These are phyloP conservation scores for Platycercus adscitus DNA, from an alignment of 2,113 vertebrate genomes.

Conservation along the genomic window DNA sequence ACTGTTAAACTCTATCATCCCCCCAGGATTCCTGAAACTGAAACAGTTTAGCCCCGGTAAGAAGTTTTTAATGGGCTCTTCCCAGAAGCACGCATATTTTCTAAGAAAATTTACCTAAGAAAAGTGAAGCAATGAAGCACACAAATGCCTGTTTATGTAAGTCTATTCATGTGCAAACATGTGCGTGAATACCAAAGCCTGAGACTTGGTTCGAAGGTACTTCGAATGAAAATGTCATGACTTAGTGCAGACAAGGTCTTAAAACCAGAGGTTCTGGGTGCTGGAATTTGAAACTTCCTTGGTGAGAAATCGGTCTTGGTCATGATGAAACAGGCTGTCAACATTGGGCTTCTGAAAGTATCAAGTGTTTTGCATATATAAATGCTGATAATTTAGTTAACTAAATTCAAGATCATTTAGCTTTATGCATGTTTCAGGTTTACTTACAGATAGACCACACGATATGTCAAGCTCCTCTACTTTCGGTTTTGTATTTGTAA, in stretches of 20 bases:
- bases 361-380: not conserved
- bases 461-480: not conserved
- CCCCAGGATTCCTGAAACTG: not conserved
- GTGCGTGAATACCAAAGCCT: not conserved
- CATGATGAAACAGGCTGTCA: not conserved
- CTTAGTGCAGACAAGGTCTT: not conserved
- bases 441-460: fast-evolving
- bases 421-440: not conserved
- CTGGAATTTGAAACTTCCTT: not conserved
- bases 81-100: not conserved
- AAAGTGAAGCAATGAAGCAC: slow-evolving; percentile 30
- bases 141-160: slow-evolving; percentile 5
- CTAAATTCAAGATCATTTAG: not conserved
- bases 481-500: not conserved
- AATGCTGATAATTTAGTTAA: not conserved
- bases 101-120: slow-evolving; percentile 33
- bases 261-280: not conserved
- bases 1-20: not conserved
- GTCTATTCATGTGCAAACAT: slow-evolving; percentile 40
- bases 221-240: not conserved
- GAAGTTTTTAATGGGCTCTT: not conserved
- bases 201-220: not conserved
- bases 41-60: not conserved
- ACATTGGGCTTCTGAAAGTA: not conserved
- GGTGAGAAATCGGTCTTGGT: not conserved